Evolutionary conservation across 1,140 invertebrate genomes (phyloP).

Genomic region (Aethina tumida): DNA sequence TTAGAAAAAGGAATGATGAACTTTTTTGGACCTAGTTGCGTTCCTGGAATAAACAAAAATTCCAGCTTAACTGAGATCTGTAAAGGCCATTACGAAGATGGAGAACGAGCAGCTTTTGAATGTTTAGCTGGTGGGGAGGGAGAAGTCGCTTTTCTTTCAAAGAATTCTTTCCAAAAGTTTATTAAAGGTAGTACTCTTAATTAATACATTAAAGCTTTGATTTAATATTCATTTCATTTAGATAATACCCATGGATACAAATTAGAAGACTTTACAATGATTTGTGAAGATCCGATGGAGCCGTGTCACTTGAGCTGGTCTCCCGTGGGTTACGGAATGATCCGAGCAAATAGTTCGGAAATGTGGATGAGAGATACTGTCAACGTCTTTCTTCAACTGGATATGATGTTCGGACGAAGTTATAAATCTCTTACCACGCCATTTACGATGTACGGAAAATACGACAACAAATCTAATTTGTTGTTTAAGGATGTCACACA

Average conservation of each 20-base stretch:
- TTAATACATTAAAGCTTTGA: no score
- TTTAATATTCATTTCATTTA: no score
- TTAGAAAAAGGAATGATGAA: slow-evolving; percentile 37
- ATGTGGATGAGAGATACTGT: slow-evolving; percentile 51
- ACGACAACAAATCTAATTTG: slow-evolving; percentile 47
- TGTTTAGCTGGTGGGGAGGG: slow-evolving; percentile 69
- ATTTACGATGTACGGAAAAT: slow-evolving; percentile 56
- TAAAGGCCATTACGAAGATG: slow-evolving; percentile 31
- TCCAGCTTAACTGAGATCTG: slow-evolving; percentile 15
- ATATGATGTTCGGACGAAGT: slow-evolving; percentile 54
- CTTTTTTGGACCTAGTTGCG: slow-evolving; percentile 55
- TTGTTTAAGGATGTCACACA: slow-evolving; percentile 59
- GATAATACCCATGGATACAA: no score
- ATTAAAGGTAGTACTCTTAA: slow-evolving; percentile 43
- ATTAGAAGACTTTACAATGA: slow-evolving; percentile 22
- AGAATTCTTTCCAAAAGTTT: slow-evolving; percentile 55
- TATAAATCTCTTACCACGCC: slow-evolving; percentile 46
- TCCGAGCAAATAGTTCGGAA: slow-evolving; percentile 40
- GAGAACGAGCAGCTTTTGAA: slow-evolving; percentile 57
- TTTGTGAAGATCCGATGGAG: slow-evolving; percentile 44
- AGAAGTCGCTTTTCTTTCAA: slow-evolving; percentile 79
- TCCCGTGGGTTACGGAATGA: slow-evolving; percentile 51
- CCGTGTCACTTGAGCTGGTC: slow-evolving; percentile 62
- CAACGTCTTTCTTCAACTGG: slow-evolving; percentile 53
- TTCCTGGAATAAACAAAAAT: slow-evolving; percentile 36